These are phyloP conservation scores for Ammodytes marinus DNA, from an alignment of 2,113 vertebrate species.

Conservation along the genomic window DNA sequence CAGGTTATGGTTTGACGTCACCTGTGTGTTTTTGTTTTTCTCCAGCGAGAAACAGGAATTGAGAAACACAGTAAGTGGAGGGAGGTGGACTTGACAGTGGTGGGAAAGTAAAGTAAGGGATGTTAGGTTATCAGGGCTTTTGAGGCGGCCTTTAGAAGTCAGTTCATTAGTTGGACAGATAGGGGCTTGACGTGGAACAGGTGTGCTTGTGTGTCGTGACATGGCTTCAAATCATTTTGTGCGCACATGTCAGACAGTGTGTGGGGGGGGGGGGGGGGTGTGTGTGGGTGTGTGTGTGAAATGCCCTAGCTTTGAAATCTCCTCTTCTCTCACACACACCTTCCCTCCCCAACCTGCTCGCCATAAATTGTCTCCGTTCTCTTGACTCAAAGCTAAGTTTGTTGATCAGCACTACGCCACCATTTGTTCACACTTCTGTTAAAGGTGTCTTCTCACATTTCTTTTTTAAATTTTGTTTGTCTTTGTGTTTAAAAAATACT, in stretches of 20 bases:
- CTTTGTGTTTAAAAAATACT: neutral
- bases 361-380: conserved; percentile 2
- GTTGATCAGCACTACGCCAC: fast-evolving
- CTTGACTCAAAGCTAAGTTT: neutral
- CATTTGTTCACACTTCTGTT: neutral
- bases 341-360: conserved; percentile 17
- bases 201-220: neutral
- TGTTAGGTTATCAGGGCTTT: neutral
- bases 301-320: conserved; percentile 10
- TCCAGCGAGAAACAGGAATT: neutral
- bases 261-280: no score
- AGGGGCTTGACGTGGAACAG: neutral
- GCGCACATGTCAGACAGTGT: neutral
- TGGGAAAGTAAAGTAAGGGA: neutral
- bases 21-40: neutral
- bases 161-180: neutral
- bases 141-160: neutral
- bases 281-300: neutral
- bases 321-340: conserved; percentile 14
- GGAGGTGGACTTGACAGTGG: neutral
- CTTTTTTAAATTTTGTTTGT: neutral
- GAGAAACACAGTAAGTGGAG: neutral
- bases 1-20: neutral
- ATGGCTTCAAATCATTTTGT: neutral
- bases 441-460: conserved; percentile 4